These are phyloP conservation scores for Tuta absoluta DNA, from an alignment of 2,888 invertebrate genomes.

Conservation along the genomic window DNA sequence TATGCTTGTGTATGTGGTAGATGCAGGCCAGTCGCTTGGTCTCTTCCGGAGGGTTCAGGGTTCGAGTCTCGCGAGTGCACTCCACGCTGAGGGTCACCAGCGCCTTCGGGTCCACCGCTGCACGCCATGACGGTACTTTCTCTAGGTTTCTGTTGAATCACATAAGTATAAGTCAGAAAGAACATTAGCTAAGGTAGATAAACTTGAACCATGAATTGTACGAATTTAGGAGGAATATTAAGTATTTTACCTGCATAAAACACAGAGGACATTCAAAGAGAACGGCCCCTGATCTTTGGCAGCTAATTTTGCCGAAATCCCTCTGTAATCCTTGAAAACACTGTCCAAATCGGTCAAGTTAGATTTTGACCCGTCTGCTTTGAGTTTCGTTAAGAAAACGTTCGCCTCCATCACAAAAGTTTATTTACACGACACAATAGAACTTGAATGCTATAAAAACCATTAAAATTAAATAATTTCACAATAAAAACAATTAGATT, in stretches of 20 bases:
- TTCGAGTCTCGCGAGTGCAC: constrained; percentile 57
- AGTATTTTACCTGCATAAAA: constrained; percentile 63
- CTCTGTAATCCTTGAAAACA: constrained; percentile 51
- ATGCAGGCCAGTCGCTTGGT: constrained; percentile 64
- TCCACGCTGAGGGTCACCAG: constrained; percentile 57
- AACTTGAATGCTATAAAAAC: not conserved
- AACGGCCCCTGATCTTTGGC: constrained; percentile 56
- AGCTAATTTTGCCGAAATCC: constrained; percentile 48
- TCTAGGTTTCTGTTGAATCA: constrained; percentile 61
- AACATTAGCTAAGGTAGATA: not conserved
- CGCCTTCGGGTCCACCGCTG: constrained; percentile 50
- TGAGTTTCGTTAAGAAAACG: constrained; percentile 58
- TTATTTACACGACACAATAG: not conserved
- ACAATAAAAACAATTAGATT: not conserved
- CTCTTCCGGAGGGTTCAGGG: constrained; percentile 46
- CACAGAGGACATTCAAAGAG: constrained; percentile 66
- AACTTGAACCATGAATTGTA: no score
- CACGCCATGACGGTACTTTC: constrained; percentile 61
- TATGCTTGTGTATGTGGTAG: constrained; percentile 61
- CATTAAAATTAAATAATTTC: not conserved
- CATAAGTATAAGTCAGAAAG: not conserved
- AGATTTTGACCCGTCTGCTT: constrained; percentile 54
- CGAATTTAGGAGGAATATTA: not conserved
- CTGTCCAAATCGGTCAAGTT: constrained; percentile 51
- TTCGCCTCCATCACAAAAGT: constrained; percentile 57